These are phyloP conservation scores for Hemibagrus guttatus DNA, from an alignment of 2,797 vertebrate species.

Conservation along the genomic window DNA sequence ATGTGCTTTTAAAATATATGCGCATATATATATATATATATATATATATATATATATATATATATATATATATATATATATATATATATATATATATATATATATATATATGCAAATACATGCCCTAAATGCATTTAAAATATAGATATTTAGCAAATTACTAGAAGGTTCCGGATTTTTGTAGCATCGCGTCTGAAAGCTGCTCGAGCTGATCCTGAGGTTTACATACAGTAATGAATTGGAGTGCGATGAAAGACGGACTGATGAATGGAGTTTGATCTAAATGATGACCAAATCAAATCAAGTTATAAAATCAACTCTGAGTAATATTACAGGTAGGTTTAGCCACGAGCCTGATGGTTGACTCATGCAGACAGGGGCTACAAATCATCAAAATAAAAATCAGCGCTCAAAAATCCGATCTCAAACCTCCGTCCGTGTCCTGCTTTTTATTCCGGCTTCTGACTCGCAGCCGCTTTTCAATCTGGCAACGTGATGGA, in stretches of 20 bases:
- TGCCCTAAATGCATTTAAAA: too few relatives aligned
- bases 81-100: too few relatives aligned
- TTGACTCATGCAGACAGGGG: neutral
- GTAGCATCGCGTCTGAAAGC: too few relatives aligned
- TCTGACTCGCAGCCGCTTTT: conserved; percentile 55
- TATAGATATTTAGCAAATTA: too few relatives aligned
- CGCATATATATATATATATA: too few relatives aligned
- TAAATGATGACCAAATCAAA: neutral
- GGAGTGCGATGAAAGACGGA: neutral
- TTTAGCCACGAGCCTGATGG: neutral
- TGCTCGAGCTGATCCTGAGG: too few relatives aligned
- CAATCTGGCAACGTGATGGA: conserved; percentile 65
- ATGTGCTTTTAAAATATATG: too few relatives aligned
- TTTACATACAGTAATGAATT: conserved; percentile 2
- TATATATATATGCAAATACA: too few relatives aligned
- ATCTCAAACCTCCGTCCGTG: conserved; percentile 16
- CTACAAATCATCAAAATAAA: neutral
- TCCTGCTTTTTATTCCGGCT: conserved; percentile 51
- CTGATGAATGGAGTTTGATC: neutral
- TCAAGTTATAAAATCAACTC: neutral
- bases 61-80: too few relatives aligned
- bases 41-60: too few relatives aligned
- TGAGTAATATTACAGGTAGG: neutral
- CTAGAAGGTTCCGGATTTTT: too few relatives aligned
- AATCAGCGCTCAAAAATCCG: neutral